Percentiles rank a stretch among this genome's conserved stretches.
Evolutionary conservation across 2,797 vertebrate species (phyloP).

Genomic region (Mormyrus proboscirostris): DNA sequence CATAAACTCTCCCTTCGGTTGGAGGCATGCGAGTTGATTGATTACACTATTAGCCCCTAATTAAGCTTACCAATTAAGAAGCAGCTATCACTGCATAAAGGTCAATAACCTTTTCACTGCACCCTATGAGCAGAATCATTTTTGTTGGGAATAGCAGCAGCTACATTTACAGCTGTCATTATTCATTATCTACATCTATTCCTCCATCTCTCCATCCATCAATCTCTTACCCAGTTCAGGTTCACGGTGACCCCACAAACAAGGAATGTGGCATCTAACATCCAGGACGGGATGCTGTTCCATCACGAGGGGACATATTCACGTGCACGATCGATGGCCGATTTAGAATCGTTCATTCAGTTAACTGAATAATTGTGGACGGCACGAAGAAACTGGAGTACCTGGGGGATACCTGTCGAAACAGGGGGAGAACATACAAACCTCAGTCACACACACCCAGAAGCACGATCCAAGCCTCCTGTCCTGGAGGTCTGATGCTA

Average conservation of each 20-base stretch:
- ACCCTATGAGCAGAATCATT: not conserved
- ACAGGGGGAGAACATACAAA: not conserved
- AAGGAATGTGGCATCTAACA: not conserved
- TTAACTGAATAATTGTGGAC: not conserved
- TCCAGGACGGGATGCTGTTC: not conserved
- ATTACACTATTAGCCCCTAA: slow-evolving; percentile 5
- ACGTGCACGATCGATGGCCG: not conserved
- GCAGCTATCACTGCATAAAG: not conserved
- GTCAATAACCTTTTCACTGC: not conserved
- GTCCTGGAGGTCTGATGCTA: not conserved
- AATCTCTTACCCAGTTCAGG: not conserved
- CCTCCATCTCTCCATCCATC: not conserved
- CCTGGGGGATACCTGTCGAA: not conserved
- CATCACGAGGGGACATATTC: not conserved
- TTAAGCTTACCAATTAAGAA: slow-evolving; percentile 16
- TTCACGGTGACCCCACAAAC: not conserved
- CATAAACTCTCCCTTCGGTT: not conserved
- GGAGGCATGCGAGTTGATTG: not conserved
- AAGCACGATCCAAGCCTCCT: not conserved
- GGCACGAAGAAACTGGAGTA: not conserved
- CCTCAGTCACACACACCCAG: not conserved
- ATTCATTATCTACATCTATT: not conserved
- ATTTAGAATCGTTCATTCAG: not conserved
- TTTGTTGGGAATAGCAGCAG: not conserved
- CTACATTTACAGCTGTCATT: not conserved